A percentile compares a stretch with the other conserved stretches of the same genome.
Conservation (phyloP, 2,888 invertebrate genomes). For the Drosophila colorata region DNA sequence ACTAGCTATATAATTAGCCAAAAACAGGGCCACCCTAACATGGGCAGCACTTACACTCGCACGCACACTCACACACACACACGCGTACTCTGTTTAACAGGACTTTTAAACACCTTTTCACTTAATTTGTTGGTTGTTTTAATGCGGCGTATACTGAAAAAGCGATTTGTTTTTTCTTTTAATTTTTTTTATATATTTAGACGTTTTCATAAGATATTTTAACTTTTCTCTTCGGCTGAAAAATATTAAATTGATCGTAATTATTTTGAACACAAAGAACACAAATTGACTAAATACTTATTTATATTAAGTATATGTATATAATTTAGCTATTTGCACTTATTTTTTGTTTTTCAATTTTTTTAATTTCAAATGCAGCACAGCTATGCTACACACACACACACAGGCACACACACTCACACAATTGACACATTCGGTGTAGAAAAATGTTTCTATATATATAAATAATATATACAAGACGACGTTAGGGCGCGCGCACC, state of each 20-base stretch:
- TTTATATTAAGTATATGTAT: constrained; percentile 15
- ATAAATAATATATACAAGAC: constrained; percentile 74
- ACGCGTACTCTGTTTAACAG: constrained; percentile 22
- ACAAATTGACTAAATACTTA: constrained; percentile 18
- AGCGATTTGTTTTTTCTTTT: constrained; percentile 54
- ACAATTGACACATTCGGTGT: constrained; percentile 57
- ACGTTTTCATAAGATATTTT: constrained; percentile 34
- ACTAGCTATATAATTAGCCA: constrained; percentile 70
- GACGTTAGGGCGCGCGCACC: constrained; percentile 72
- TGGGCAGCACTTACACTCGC: constrained; percentile 37
- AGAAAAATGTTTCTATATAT: constrained; percentile 68
- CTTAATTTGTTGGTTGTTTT: constrained; percentile 44
- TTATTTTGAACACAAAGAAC: constrained; percentile 30
- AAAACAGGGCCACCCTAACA: constrained; percentile 67
- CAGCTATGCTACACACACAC: constrained; percentile 39
- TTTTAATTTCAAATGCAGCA: constrained; percentile 45
- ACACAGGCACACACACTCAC: constrained; percentile 38
- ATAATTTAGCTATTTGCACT: constrained; percentile 40
- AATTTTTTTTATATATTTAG: constrained; percentile 67
- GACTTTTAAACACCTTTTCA: constrained; percentile 40
- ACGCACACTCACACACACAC: constrained; percentile 27
- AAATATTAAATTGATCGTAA: constrained; percentile 31
- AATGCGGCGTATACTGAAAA: constrained; percentile 53
- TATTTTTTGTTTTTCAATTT: constrained; percentile 34
- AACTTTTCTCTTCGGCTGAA: constrained; percentile 38